Percentiles rank a stretch among this genome's conserved stretches.
Evolutionary conservation across 1,140 invertebrate species (phyloP).

Genomic region (Papilio aristodemus): DNA sequence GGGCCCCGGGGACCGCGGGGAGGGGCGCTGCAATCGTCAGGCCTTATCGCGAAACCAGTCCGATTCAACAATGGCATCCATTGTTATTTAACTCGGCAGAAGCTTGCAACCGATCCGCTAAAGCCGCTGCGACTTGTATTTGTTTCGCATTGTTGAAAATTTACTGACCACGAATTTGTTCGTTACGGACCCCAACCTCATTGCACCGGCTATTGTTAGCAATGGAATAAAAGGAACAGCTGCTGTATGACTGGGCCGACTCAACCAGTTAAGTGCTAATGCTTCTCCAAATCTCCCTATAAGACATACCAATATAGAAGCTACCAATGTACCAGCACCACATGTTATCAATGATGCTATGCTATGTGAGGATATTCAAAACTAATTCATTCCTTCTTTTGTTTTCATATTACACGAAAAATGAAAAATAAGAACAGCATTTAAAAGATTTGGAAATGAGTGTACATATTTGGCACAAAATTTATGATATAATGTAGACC

Average conservation of each 20-base stretch:
- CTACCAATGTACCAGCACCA: neutral
- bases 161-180: slow-evolving; percentile 12
- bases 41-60: slow-evolving; percentile 53
- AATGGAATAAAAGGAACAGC: slow-evolving; percentile 4
- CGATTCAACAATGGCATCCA: slow-evolving; percentile 55
- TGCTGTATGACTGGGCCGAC: neutral
- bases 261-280: neutral
- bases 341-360: too few relatives aligned
- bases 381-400: neutral
- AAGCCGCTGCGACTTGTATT: slow-evolving; percentile 30
- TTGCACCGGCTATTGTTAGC: slow-evolving; percentile 11
- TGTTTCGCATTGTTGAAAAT: slow-evolving; percentile 22
- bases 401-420: neutral
- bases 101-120: slow-evolving; percentile 37
- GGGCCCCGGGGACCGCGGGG: slow-evolving; percentile 25
- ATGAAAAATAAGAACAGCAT: neutral
- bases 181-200: slow-evolving; percentile 11
- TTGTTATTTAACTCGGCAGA: slow-evolving; percentile 48
- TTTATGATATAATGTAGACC: neutral
- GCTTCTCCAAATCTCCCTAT: neutral
- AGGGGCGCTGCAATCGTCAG: slow-evolving; percentile 44
- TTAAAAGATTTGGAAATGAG: neutral
- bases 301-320: neutral
- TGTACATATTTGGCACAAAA: neutral
- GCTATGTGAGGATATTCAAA: too few relatives aligned